A percentile compares a stretch with the other conserved stretches of the same genome.
Evolutionary conservation across 2,797 vertebrate species (phyloP).

Genomic region (Smutsia temminckii): DNA sequence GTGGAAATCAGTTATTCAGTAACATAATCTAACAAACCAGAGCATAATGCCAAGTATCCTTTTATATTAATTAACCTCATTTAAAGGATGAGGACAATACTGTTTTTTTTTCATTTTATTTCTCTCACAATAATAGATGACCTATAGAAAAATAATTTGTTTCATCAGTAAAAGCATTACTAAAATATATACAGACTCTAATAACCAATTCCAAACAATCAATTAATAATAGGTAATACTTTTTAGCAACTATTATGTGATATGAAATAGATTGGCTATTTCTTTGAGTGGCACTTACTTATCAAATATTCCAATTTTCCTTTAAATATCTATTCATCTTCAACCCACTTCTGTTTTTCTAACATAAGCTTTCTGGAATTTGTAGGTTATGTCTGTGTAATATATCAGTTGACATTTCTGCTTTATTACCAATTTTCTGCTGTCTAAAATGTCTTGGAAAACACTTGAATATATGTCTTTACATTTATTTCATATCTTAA

Average conservation of each 20-base stretch:
- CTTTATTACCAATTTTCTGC: neutral
- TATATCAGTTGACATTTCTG: neutral
- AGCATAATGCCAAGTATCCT: neutral
- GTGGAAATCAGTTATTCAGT: neutral
- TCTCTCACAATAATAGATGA: neutral
- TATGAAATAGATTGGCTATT: neutral
- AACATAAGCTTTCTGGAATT: neutral
- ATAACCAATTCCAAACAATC: neutral
- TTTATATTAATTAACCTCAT: conserved; percentile 25
- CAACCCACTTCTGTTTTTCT: neutral
- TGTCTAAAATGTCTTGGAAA: neutral
- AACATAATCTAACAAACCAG: neutral
- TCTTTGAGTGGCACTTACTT: neutral
- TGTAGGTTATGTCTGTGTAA: neutral
- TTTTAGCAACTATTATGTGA: neutral
- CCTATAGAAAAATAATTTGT: conserved; percentile 42
- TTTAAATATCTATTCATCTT: neutral
- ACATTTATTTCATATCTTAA: neutral
- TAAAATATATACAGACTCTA: neutral
- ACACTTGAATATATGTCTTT: neutral
- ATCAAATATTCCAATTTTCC: neutral
- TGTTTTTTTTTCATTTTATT: neutral
- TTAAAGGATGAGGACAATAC: neutral
- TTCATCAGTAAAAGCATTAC: neutral
- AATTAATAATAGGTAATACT: neutral